These are phyloP conservation scores for Oopsacas minuta DNA, from an alignment of 37 sponge, comb jelly and placozoan genomes.

Conservation along the genomic window DNA sequence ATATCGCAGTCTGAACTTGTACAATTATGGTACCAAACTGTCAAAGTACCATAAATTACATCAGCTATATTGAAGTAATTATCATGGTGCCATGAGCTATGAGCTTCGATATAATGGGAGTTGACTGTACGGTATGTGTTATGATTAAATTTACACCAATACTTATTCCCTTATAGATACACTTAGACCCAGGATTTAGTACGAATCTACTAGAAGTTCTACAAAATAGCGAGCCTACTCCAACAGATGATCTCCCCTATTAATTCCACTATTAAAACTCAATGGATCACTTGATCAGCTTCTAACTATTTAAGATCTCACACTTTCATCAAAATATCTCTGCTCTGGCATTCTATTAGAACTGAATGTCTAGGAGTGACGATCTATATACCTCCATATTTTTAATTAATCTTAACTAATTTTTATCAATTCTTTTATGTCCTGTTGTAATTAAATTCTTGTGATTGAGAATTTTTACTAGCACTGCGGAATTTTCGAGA, in stretches of 20 bases:
- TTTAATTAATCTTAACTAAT: neutral
- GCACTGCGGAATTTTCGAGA: constrained; percentile 7
- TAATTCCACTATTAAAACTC: neutral
- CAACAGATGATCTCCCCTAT: neutral
- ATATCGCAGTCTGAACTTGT: no score
- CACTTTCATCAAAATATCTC: neutral
- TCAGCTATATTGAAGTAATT: no score
- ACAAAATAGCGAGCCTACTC: neutral
- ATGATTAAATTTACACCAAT: no score
- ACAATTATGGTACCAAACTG: no score
- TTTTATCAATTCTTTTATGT: constrained; percentile 16
- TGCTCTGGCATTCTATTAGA: neutral
- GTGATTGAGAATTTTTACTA: neutral
- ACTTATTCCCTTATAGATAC: neutral
- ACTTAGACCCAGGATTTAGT: neutral
- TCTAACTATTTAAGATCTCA: neutral
- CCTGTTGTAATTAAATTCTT: constrained; percentile 16
- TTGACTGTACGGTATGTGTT: no score
- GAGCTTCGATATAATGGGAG: no score
- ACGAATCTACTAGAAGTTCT: neutral
- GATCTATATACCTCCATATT: neutral
- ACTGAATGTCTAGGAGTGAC: neutral
- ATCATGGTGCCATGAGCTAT: no score
- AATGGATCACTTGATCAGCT: constrained; percentile 17
- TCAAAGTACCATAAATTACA: no score